phyloP scores from a whole-genome alignment of 2,113 vertebrate genomes.

The Ammodytes dubius region DNA sequence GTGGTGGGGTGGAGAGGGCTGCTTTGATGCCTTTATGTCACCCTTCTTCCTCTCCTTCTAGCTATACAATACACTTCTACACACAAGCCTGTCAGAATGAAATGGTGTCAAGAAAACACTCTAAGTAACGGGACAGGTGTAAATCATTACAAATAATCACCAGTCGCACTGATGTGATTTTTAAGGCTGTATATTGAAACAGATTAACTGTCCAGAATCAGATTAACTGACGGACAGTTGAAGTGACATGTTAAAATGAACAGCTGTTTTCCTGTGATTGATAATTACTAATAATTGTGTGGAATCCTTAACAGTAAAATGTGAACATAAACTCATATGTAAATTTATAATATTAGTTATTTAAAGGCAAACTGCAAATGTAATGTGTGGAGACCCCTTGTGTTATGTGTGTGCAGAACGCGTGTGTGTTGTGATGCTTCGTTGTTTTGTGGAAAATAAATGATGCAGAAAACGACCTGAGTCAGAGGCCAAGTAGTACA shows the following conservation, averaged over 20 bases:
- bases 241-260: no score
- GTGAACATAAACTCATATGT: no score
- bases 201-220: no score
- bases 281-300: no score
- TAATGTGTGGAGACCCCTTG: no score
- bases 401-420: conserved; percentile 18
- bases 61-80: conserved; percentile 57
- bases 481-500: conserved; percentile 42
- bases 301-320: no score
- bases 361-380: no score
- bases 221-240: no score
- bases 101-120: conserved; percentile 47
- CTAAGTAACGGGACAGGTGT: conserved; percentile 28
- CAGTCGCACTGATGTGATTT: no score
- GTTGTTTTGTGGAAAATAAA: conserved; percentile 31
- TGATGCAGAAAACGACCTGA: conserved; percentile 34
- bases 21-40: conserved; percentile 72
- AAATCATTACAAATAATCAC: neutral
- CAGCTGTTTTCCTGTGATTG: no score
- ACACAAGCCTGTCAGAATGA: conserved; percentile 58
- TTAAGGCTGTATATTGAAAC: no score
- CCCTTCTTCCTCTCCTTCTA: conserved; percentile 68
- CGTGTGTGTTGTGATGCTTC: conserved; percentile 25
- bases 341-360: no score
- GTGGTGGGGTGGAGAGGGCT: conserved; percentile 51